phyloP scores from a whole-genome alignment of 2,888 invertebrate species.

The Chrysomela aeneicollis region DNA sequence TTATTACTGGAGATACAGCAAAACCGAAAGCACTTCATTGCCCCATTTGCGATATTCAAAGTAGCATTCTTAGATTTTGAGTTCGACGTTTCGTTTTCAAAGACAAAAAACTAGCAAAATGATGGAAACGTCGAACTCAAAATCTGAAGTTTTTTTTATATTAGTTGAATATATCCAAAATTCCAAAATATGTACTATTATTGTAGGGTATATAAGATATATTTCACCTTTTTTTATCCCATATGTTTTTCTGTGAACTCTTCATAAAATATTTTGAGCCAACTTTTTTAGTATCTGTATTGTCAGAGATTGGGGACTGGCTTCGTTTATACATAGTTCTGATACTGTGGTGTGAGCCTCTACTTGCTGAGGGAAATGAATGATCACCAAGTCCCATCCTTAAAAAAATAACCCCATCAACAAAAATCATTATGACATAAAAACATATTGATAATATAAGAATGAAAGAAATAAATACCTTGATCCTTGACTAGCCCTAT shows the following conservation, averaged over 20 bases:
- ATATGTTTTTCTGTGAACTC: conserved; percentile 16
- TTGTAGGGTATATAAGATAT: too few relatives aligned
- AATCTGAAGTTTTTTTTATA: too few relatives aligned
- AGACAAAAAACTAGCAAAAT: too few relatives aligned
- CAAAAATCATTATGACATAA: not conserved
- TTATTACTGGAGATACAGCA: too few relatives aligned
- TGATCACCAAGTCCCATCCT: conserved; percentile 40
- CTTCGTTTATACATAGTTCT: conserved; percentile 45
- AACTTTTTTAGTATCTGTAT: conserved; percentile 6
- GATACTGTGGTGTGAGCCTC: conserved; percentile 43
- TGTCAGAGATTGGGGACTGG: conserved; percentile 34
- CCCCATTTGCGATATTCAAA: too few relatives aligned
- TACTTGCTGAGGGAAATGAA: conserved; percentile 25
- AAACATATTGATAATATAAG: not conserved
- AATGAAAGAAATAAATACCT: conserved; percentile 14
- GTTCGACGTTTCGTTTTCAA: too few relatives aligned
- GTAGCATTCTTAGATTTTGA: too few relatives aligned
- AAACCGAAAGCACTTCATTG: too few relatives aligned
- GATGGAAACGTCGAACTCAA: too few relatives aligned
- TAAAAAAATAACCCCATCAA: conserved; percentile 12
- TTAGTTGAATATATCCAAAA: too few relatives aligned
- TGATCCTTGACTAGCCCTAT: conserved; percentile 30
- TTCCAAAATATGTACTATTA: not conserved
- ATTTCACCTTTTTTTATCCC: conserved; percentile 25
- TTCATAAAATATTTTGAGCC: not conserved